phyloP scores from a whole-genome alignment of 2,888 invertebrate genomes.

The Hydroisotoma schaefferi region DNA sequence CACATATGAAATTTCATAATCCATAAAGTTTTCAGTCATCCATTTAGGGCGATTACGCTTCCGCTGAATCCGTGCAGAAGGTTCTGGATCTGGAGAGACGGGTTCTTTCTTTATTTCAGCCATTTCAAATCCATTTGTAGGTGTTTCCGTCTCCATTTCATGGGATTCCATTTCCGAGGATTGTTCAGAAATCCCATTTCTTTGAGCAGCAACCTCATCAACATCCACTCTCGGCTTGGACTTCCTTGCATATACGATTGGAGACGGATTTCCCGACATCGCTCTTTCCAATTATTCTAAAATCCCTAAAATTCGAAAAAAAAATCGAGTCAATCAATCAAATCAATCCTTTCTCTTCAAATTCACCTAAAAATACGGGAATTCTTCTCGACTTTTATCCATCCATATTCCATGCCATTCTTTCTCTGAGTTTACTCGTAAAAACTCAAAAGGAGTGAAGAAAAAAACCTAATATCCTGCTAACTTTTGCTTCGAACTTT shows the following conservation, averaged over 20 bases:
- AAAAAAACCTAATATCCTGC: no score
- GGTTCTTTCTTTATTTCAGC: neutral
- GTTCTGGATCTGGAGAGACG: neutral
- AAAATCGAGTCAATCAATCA: no score
- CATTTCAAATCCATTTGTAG: neutral
- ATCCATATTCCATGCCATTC: no score
- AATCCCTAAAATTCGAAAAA: no score
- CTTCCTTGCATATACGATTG: neutral
- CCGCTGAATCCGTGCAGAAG: constrained; percentile 1
- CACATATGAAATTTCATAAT: neutral
- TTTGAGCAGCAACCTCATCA: no score
- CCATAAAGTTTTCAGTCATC: constrained; percentile 8
- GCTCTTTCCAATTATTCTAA: no score
- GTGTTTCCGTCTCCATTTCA: neutral
- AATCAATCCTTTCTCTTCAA: no score
- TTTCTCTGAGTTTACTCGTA: no score
- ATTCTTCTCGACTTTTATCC: no score
- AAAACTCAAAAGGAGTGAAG: no score
- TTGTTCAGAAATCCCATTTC: neutral
- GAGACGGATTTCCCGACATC: neutral
- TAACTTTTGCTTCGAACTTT: no score
- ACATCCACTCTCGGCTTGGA: neutral
- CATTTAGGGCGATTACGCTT: constrained; percentile 11
- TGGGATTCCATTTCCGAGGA: neutral
- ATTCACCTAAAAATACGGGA: no score